Evolutionary conservation across 2,797 vertebrate genomes (phyloP).

Genomic region (Pelodytes ibericus): DNA sequence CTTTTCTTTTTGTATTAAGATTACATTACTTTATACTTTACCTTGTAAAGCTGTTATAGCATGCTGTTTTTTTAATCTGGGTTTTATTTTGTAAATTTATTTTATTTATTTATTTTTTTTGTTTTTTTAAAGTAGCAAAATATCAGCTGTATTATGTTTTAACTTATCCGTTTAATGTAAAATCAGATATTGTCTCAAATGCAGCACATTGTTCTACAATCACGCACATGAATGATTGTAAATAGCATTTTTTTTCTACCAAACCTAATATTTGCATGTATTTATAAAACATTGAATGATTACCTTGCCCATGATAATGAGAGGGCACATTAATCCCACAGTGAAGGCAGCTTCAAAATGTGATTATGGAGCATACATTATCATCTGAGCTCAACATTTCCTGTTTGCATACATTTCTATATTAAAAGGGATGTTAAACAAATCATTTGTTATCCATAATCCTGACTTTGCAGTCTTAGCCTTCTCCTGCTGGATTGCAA

Average conservation of each 20-base stretch:
- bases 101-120: too few species aligned
- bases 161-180: neutral
- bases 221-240: too few species aligned
- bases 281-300: slow-evolving; percentile 47
- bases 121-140: too few species aligned
- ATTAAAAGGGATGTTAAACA: slow-evolving; percentile 46
- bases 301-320: slow-evolving; percentile 32
- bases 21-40: too few species aligned
- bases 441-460: slow-evolving; percentile 43
- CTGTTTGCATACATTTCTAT: slow-evolving; percentile 43
- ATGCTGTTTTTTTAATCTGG: too few species aligned
- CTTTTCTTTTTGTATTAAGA: too few species aligned
- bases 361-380: slow-evolving; percentile 45
- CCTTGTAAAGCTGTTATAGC: too few species aligned
- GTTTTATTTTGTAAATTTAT: too few species aligned
- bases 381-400: slow-evolving; percentile 45
- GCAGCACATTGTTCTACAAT: too few species aligned
- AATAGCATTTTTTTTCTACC: too few species aligned
- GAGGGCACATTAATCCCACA: slow-evolving; percentile 36
- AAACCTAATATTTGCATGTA: slow-evolving; percentile 6
- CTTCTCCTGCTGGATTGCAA: slow-evolving; percentile 6
- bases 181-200: neutral
- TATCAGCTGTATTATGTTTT: neutral
- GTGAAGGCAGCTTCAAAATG: slow-evolving; percentile 30
- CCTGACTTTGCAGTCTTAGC: neutral